A percentile compares a stretch with the other conserved stretches of the same genome.
Conservation (phyloP, 2,113 vertebrate species). For the Columbina picui region DNA sequence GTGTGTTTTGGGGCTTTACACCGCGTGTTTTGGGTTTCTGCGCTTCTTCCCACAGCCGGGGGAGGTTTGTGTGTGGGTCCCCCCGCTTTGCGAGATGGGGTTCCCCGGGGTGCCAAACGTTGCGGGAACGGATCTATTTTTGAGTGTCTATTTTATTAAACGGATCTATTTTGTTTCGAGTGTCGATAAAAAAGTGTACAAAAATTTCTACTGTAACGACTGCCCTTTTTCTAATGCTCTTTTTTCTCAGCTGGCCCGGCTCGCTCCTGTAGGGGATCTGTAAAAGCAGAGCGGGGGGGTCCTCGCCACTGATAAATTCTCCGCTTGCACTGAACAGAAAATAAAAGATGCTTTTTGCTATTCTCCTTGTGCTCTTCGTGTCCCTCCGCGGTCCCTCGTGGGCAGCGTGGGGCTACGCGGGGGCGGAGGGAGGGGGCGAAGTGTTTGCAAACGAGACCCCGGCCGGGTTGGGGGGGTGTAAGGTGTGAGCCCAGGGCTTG, state of each 20-base stretch:
- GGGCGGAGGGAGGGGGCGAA: too few relatives aligned
- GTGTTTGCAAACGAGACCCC: neutral
- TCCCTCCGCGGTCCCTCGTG: neutral
- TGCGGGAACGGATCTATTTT: neutral
- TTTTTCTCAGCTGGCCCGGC: neutral
- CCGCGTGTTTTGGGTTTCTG: neutral
- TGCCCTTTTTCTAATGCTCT: neutral
- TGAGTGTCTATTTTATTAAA: neutral
- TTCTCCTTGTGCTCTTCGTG: neutral
- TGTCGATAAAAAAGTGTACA: neutral
- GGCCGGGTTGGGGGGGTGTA: too few relatives aligned
- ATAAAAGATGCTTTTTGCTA: constrained; percentile 45
- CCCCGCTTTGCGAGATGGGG: neutral
- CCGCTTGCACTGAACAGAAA: constrained; percentile 59
- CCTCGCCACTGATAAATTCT: constrained; percentile 32
- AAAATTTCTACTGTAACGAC: neutral
- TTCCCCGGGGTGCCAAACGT: neutral
- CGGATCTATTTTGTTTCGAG: neutral
- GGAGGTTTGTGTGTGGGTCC: too few relatives aligned
- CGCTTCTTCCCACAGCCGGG: neutral
- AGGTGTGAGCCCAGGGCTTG: neutral
- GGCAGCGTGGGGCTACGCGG: neutral
- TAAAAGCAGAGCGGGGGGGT: constrained; percentile 3
- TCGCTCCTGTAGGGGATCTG: constrained; percentile 22
- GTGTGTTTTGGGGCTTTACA: neutral